Percentiles rank a stretch among this genome's conserved stretches.
Conservation (phyloP, 2,113 vertebrate species). For the Hiodon tergisus region DNA sequence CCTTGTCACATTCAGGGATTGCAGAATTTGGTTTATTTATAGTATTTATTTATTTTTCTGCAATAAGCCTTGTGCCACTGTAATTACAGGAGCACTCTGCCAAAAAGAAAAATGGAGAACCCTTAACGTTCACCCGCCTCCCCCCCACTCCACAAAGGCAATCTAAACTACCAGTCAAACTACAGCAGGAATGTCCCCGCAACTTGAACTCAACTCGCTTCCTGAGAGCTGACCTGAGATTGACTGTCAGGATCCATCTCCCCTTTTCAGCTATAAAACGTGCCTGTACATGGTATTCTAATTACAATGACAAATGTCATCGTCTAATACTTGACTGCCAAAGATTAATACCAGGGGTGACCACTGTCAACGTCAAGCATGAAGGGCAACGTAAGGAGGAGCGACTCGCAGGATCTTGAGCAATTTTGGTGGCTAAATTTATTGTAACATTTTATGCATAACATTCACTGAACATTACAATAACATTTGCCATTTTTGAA, state of each 20-base stretch:
- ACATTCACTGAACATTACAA: no score
- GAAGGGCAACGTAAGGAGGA: conserved; percentile 44
- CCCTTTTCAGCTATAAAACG: conserved; percentile 39
- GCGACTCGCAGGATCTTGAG: neutral
- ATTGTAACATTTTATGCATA: no score
- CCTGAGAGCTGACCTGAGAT: conserved; percentile 34
- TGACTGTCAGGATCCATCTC: conserved; percentile 56
- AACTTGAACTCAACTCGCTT: neutral
- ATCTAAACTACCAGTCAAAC: conserved; percentile 28
- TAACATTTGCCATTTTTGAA: no score
- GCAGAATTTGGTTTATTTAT: neutral
- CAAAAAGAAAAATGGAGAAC: conserved; percentile 28
- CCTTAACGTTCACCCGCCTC: conserved; percentile 16
- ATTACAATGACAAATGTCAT: conserved; percentile 67
- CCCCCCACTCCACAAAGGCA: conserved; percentile 6
- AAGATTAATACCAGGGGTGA: conserved; percentile 55
- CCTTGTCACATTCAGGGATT: neutral
- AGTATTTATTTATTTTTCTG: neutral
- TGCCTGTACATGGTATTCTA: conserved; percentile 52
- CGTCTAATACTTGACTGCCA: conserved; percentile 38
- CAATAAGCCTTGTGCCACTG: neutral
- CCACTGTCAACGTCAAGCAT: conserved; percentile 41
- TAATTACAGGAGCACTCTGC: conserved; percentile 27
- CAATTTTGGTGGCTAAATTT: neutral
- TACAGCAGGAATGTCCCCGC: conserved; percentile 15